phyloP scores from a whole-genome alignment of 2,113 vertebrate species.

The human region DNA sequence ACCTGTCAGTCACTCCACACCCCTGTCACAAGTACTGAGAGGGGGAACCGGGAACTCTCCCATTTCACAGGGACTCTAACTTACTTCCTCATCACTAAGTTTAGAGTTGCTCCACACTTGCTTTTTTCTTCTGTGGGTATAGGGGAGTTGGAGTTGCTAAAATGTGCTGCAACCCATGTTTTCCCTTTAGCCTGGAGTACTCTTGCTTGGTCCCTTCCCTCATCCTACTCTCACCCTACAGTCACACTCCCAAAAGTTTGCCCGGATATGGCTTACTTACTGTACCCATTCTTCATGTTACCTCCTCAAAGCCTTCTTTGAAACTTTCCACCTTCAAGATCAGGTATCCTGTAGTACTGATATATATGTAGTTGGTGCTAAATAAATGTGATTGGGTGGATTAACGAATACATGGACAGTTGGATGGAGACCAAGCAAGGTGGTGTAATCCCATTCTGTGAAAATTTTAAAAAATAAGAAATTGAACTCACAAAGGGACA shows the following conservation, averaged over 20 bases:
- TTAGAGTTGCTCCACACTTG: not conserved
- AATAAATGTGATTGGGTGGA: not conserved
- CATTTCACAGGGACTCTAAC: not conserved
- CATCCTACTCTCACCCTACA: not conserved
- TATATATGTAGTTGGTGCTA: not conserved
- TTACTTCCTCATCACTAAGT: not conserved
- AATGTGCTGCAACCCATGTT: rapidly evolving
- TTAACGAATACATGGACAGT: not conserved
- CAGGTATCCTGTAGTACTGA: not conserved
- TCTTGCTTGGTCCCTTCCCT: rapidly evolving
- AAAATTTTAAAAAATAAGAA: not conserved
- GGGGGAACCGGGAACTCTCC: too few species aligned
- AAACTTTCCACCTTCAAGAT: not conserved
- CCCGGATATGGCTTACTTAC: not conserved
- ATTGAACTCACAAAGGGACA: not conserved
- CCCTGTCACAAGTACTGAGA: too few species aligned
- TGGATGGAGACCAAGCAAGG: not conserved
- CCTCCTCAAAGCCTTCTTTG: not conserved
- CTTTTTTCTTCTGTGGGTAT: not conserved
- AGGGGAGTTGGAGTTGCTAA: not conserved
- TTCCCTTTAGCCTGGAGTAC: not conserved
- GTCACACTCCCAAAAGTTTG: not conserved
- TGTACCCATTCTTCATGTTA: not conserved
- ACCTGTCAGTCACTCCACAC: too few species aligned
- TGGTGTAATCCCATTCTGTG: not conserved